A percentile compares a stretch with the other conserved stretches of the same genome.
phyloP scores from a whole-genome alignment of 2,888 invertebrate genomes.

The Apoda limacodes region DNA sequence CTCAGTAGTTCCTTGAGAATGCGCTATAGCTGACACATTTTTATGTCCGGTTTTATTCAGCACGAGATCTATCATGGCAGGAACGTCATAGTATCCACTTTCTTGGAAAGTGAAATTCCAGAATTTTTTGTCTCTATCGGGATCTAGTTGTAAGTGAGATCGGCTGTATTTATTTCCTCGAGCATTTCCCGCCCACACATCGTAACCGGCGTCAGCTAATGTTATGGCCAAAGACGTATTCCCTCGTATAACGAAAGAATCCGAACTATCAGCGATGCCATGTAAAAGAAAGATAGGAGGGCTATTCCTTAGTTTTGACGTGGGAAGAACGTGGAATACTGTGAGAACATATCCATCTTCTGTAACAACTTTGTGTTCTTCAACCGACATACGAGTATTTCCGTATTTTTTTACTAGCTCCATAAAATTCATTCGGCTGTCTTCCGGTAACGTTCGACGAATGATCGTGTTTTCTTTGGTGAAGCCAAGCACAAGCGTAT shows the following conservation, averaged over 20 bases:
- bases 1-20: slow-evolving; percentile 43
- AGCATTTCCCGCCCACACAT: slow-evolving; percentile 59
- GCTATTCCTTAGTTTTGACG: slow-evolving; percentile 26
- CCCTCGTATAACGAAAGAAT: slow-evolving; percentile 76
- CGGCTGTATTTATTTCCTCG: slow-evolving; percentile 53
- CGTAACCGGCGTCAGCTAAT: slow-evolving; percentile 48
- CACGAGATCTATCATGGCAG: slow-evolving; percentile 54
- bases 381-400: too few species aligned
- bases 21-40: slow-evolving; percentile 50
- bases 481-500: too few species aligned
- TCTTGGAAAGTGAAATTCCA: slow-evolving; percentile 59
- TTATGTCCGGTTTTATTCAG: slow-evolving; percentile 37
- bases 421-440: too few species aligned
- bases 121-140: slow-evolving; percentile 42
- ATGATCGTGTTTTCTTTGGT: too few species aligned
- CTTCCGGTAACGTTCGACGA: too few species aligned
- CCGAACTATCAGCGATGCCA: slow-evolving; percentile 75
- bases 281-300: slow-evolving; percentile 66
- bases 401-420: too few species aligned
- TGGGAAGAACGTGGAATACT: slow-evolving; percentile 45
- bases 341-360: slow-evolving; percentile 57
- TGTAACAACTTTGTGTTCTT: slow-evolving; percentile 46
- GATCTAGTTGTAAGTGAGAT: slow-evolving; percentile 44
- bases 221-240: slow-evolving; percentile 55
- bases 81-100: slow-evolving; percentile 50